Percentiles rank a stretch among this genome's conserved stretches.
Evolutionary conservation across 2,888 invertebrate genomes (phyloP).

Genomic region (Napeogenes inachia): DNA sequence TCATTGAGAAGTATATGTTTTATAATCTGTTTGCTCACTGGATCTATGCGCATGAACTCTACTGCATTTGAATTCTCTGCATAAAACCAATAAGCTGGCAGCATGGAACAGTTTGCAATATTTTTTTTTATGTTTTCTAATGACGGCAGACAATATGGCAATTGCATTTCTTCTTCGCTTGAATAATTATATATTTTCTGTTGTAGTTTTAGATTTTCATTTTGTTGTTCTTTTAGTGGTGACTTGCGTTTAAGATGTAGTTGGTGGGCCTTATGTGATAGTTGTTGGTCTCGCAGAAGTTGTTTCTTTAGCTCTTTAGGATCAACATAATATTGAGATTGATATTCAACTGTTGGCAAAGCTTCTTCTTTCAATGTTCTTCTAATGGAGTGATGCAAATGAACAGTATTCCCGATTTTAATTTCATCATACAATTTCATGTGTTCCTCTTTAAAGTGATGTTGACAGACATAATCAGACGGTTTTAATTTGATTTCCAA

Average conservation of each 20-base stretch:
- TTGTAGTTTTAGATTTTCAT: neutral
- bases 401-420: too few relatives aligned
- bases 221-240: neutral
- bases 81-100: conserved; percentile 19
- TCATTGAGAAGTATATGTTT: conserved; percentile 19
- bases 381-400: conserved; percentile 12
- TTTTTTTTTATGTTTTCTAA: too few relatives aligned
- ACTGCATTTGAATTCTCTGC: conserved; percentile 11
- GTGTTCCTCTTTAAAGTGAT: conserved; percentile 26
- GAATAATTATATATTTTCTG: neutral
- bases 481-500: conserved; percentile 20
- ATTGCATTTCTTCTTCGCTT: conserved; percentile 1
- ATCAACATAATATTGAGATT: conserved; percentile 8
- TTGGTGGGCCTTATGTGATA: too few relatives aligned
- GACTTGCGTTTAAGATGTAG: neutral
- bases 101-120: neutral
- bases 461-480: conserved; percentile 25
- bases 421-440: conserved; percentile 23
- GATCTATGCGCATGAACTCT: conserved; percentile 20
- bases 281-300: too few relatives aligned
- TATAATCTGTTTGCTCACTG: conserved; percentile 8
- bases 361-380: conserved; percentile 19
- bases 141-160: neutral
- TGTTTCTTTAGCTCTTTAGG: too few relatives aligned
- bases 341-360: conserved; percentile 22